These are phyloP conservation scores for Chouioia cunea DNA, from an alignment of 2,888 invertebrate species.

Conservation along the genomic window DNA sequence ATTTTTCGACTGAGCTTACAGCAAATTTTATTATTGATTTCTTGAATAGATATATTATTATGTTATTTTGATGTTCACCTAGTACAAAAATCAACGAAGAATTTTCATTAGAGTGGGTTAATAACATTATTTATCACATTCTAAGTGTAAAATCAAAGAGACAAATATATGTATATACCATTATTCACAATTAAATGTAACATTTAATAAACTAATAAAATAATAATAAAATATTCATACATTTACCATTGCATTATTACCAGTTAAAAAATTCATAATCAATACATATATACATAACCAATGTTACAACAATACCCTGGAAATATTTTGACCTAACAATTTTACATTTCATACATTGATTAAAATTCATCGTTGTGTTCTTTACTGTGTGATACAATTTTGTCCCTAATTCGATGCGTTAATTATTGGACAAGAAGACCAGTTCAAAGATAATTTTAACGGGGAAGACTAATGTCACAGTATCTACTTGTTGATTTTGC, in stretches of 20 bases:
- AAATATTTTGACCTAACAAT: conserved; percentile 28
- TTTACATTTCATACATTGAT: conserved; percentile 34
- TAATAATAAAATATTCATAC: conserved; percentile 31
- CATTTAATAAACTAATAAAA: conserved; percentile 29
- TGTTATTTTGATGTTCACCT: conserved; percentile 27
- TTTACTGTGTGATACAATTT: conserved; percentile 35
- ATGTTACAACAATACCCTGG: conserved; percentile 39
- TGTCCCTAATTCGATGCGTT: conserved; percentile 27
- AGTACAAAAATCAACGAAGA: conserved; percentile 36
- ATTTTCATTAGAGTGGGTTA: conserved; percentile 2
- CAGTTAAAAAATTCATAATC: conserved; percentile 38
- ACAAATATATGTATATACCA: conserved; percentile 21
- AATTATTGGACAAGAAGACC: conserved; percentile 40
- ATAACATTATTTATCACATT: conserved; percentile 11
- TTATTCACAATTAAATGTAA: conserved; percentile 33
- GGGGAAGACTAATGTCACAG: conserved; percentile 59
- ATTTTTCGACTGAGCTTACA: conserved; percentile 36
- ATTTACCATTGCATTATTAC: conserved; percentile 29
- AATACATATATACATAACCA: conserved; percentile 36
- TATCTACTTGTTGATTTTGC: conserved; percentile 26
- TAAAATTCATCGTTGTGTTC: conserved; percentile 51
- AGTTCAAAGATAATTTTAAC: conserved; percentile 49
- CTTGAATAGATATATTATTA: conserved; percentile 20
- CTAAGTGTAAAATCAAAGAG: conserved; percentile 11
- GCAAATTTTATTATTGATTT: conserved; percentile 30